Conservation (phyloP, 1,140 invertebrate species). For the Heterodera schachtii region DNA sequence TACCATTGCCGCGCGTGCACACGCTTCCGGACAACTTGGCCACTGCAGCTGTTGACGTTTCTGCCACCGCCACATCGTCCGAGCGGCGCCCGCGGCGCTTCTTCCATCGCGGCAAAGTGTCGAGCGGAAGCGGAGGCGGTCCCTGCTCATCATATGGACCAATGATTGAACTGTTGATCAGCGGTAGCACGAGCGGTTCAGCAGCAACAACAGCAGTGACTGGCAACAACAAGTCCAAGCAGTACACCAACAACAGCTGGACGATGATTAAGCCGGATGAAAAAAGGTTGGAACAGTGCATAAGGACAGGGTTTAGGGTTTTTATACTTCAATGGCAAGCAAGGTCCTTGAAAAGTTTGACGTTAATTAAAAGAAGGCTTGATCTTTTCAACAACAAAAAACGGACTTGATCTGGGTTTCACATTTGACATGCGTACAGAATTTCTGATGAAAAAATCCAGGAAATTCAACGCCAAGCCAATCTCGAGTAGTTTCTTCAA, state of each 20-base stretch:
- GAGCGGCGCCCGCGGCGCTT: not conserved
- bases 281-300: not conserved
- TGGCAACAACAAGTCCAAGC: conserved; percentile 15
- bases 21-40: conserved; percentile 17
- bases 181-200: conserved; percentile 12
- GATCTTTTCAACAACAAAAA: too few relatives aligned
- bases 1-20: conserved; percentile 25
- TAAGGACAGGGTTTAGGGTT: too few relatives aligned
- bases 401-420: too few relatives aligned
- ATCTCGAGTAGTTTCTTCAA: too few relatives aligned
- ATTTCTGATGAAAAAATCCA: too few relatives aligned
- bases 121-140: not conserved
- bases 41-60: not conserved
- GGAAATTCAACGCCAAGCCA: too few relatives aligned
- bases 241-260: conserved; percentile 12
- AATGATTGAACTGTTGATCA: conserved; percentile 32
- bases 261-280: conserved; percentile 36
- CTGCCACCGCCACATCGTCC: not conserved
- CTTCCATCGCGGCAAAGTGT: not conserved
- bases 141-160: not conserved
- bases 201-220: not conserved
- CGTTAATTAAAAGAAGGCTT: too few relatives aligned
- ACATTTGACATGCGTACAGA: too few relatives aligned
- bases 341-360: too few relatives aligned
- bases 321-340: too few relatives aligned